Base-by-base conservation (phyloP, 2,113 vertebrate species). In the Ciconia stormi region DNA sequence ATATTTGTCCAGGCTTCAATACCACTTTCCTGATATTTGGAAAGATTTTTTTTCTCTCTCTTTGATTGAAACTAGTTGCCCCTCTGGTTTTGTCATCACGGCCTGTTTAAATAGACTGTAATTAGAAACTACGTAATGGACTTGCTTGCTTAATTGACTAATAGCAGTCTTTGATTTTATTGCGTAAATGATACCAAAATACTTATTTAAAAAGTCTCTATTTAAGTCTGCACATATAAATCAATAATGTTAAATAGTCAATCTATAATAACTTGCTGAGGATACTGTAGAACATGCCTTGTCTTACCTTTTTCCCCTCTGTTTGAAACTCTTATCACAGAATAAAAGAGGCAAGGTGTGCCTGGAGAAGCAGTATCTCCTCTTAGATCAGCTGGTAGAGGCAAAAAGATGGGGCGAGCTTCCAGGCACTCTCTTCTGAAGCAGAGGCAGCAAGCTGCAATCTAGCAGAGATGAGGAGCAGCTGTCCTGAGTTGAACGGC, bases 121-220 rank as follows among this genome's bases (percentile, higher is more conserved):
- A 93, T 59, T 76, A 87, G 86, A 94, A 95, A 63, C 17, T 61
- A 29, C 22, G 27, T 53, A 66, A 59, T 70, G 46, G 56, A 10
- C 73, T 94, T 97, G 12, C 79, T 96, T 97, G 63, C 46, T 96
- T 97, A 94, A 96, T 62, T 96, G 73, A 85, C 72, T 96, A 50
- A 65, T 83, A 96, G 85, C 32, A 79, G 44, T 76, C 66, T 96
- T 96, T 56, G 29, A 49, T 91, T 89, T 93, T 46, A 74, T 56
- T 70, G 12, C 47, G 25, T 89, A 93, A 89, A 36, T 95, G 36
- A 81, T 84, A 84, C 79, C 59, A 95, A 97, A 94, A 55, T 53
- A 85, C 9, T 40, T 73, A 87, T 85, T 87, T 44, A 9, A 73
- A 78, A 80, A 46, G 12, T 50, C 32, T 70, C 30, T 21, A 13